Conservation (phyloP, 2,888 invertebrate genomes). For the Arge pagana region DNA sequence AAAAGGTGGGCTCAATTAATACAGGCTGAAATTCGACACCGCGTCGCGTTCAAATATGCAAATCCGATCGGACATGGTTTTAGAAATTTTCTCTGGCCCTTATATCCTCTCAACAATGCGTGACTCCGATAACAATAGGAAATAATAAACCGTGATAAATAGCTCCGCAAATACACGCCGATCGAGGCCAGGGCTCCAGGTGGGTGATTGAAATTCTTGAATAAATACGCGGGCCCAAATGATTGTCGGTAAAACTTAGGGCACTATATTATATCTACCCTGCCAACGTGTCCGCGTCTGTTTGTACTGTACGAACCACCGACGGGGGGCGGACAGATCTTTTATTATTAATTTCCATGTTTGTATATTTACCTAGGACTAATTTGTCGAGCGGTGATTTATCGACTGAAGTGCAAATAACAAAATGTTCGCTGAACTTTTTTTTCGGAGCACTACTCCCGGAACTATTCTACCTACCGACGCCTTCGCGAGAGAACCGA, state of each 20-base stretch:
- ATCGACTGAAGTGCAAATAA: constrained; percentile 8
- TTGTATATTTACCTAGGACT: constrained; percentile 23
- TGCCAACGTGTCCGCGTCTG: too few relatives aligned
- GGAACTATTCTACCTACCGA: too few relatives aligned
- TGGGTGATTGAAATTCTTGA: constrained; percentile 46
- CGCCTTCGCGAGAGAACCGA: too few relatives aligned
- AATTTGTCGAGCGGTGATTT: constrained; percentile 22
- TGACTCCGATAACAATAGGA: constrained; percentile 54
- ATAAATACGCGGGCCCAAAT: constrained; percentile 49
- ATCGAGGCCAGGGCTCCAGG: constrained; percentile 44
- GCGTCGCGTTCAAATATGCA: constrained; percentile 47
- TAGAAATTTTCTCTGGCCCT: constrained; percentile 43
- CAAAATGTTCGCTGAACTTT: too few relatives aligned
- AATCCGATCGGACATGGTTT: constrained; percentile 58
- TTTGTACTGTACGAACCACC: too few relatives aligned
- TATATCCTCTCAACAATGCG: constrained; percentile 48
- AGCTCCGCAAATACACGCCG: constrained; percentile 53
- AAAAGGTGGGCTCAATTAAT: constrained; percentile 43
- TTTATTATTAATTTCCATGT: constrained; percentile 34
- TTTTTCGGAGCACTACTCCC: too few relatives aligned
- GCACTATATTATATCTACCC: too few relatives aligned
- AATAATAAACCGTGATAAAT: constrained; percentile 60
- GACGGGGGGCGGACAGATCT: background rate
- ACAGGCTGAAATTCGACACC: constrained; percentile 50
- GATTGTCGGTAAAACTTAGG: constrained; percentile 19